Conservation (phyloP, 30 jellyfish, hydroid and myxozoan species). For the Pelagia noctiluca region DNA sequence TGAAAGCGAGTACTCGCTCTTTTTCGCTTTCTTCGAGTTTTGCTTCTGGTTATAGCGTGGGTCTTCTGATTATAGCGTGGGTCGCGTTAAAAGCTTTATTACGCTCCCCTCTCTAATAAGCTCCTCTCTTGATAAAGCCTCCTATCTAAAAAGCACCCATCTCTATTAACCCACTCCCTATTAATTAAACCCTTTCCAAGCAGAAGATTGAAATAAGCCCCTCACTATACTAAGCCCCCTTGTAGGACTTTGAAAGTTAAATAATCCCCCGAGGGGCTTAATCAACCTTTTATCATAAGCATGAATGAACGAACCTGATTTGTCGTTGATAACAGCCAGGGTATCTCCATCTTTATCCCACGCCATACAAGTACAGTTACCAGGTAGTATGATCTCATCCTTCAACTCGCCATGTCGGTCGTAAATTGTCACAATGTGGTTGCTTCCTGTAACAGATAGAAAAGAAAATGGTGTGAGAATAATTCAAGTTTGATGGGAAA, state of each 20-base stretch:
- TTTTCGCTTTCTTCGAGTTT: too few relatives aligned
- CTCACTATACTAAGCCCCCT: not conserved
- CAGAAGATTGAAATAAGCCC: too few relatives aligned
- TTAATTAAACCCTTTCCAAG: too few relatives aligned
- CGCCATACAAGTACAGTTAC: constrained; percentile 81
- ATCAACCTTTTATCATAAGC: not conserved
- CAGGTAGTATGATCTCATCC: constrained; percentile 94
- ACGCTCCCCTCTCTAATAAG: not conserved
- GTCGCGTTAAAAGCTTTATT: not conserved
- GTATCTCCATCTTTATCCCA: constrained; percentile 98
- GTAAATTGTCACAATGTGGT: constrained; percentile 90
- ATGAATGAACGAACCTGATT: constrained; percentile 54
- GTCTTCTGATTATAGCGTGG: not conserved
- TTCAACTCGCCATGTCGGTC: constrained; percentile 96
- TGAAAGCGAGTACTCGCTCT: too few relatives aligned
- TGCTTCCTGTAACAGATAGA: constrained; percentile 26
- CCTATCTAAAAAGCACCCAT: not conserved
- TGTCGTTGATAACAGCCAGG: constrained; percentile 89
- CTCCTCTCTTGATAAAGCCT: not conserved
- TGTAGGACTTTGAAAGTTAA: not conserved
- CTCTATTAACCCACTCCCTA: too few relatives aligned
- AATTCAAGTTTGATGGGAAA: not conserved
- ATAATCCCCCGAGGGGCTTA: not conserved
- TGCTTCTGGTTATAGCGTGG: not conserved
- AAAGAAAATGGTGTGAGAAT: not conserved